These are phyloP conservation scores for Rhagonycha fulva DNA, from an alignment of 2,888 invertebrate genomes.

Conservation along the genomic window DNA sequence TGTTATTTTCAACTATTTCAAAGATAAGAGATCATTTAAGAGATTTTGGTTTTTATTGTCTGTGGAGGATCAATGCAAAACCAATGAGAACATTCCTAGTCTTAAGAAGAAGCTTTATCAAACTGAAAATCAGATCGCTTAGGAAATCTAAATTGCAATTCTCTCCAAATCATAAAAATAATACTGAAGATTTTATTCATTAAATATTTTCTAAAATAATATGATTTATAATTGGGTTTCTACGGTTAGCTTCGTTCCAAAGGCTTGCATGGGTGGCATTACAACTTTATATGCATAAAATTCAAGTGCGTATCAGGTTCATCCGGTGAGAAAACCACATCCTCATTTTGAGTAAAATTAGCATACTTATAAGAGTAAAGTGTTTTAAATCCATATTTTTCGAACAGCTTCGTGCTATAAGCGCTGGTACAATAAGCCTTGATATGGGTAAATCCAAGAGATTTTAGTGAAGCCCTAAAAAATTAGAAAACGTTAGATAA, in stretches of 20 bases:
- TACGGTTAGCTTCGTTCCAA: too few species aligned
- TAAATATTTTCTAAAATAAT: too few species aligned
- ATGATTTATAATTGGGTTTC: neutral
- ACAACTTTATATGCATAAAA: constrained; percentile 36
- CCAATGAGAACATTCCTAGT: too few species aligned
- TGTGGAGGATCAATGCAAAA: too few species aligned
- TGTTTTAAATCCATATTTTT: constrained; percentile 70
- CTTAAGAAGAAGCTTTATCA: too few species aligned
- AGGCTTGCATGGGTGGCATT: neutral
- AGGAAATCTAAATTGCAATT: too few species aligned
- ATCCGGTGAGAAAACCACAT: constrained; percentile 67
- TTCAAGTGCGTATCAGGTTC: constrained; percentile 49
- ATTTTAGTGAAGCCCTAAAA: constrained; percentile 60
- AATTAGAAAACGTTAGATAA: neutral
- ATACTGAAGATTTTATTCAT: too few species aligned
- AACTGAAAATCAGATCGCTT: too few species aligned
- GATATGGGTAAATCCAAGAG: constrained; percentile 62
- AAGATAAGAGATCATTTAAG: too few species aligned
- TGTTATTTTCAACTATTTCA: too few species aligned
- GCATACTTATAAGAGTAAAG: constrained; percentile 66
- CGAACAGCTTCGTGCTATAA: constrained; percentile 74
- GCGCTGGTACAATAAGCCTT: constrained; percentile 76
- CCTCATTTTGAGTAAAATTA: constrained; percentile 66
- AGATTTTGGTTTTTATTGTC: too few species aligned
- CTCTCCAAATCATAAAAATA: too few species aligned